phyloP scores from a whole-genome alignment of 2,888 invertebrate species.

The Micoletzkya japonica region DNA sequence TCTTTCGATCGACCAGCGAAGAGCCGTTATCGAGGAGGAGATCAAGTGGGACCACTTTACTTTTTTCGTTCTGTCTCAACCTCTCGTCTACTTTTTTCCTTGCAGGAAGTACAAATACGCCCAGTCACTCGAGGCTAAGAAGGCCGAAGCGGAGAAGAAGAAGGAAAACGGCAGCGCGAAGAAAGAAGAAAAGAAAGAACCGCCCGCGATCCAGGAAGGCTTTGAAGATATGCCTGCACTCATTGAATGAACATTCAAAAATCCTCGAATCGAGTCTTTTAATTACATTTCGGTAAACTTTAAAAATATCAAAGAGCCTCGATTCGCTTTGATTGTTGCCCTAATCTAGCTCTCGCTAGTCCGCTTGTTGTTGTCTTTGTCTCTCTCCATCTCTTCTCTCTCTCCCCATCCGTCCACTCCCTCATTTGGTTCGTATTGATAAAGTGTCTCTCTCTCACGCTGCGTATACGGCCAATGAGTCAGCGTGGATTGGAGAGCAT shows the following conservation, averaged over 20 bases:
- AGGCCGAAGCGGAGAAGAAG: not conserved
- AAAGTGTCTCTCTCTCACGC: not conserved
- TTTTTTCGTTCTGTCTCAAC: no score
- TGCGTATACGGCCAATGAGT: not conserved
- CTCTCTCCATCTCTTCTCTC: not conserved
- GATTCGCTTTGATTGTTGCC: no score
- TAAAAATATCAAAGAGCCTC: no score
- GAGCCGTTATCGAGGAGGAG: not conserved
- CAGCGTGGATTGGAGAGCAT: not conserved
- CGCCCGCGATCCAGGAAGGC: conserved; percentile 4
- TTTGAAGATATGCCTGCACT: conserved; percentile 23
- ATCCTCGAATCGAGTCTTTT: not conserved
- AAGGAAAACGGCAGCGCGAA: not conserved
- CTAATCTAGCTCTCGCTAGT: no score
- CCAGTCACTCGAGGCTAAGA: conserved; percentile 1
- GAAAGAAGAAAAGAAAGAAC: not conserved
- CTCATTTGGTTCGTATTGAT: not conserved
- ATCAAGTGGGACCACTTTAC: not conserved
- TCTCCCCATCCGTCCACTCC: not conserved
- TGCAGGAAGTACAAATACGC: conserved; percentile 11
- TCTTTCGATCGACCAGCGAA: not conserved
- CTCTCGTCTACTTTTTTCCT: no score
- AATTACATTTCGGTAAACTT: no score
- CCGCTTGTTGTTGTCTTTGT: not conserved
- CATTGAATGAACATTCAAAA: conserved; percentile 1